These are phyloP conservation scores for Wiebesia pumilae DNA, from an alignment of 1,140 invertebrate genomes.

Conservation along the genomic window DNA sequence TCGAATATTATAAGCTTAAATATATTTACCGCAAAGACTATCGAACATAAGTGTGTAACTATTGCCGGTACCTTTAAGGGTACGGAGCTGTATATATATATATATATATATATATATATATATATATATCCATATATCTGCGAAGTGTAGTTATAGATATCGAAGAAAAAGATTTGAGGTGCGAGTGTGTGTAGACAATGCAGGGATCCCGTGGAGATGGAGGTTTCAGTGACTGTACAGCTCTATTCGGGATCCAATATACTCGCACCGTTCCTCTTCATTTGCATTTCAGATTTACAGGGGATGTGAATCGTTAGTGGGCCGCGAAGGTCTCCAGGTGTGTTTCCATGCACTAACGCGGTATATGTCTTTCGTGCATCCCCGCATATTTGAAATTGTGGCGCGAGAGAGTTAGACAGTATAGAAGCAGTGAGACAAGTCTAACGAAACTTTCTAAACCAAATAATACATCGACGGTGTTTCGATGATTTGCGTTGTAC, in stretches of 20 bases:
- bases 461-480: conserved; percentile 23
- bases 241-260: neutral
- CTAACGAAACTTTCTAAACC: conserved; percentile 29
- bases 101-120: too few relatives aligned
- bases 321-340: conserved; percentile 40
- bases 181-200: neutral
- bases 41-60: neutral
- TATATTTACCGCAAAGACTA: neutral
- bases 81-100: neutral
- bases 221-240: neutral
- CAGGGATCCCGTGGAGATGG: neutral
- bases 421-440: neutral
- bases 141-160: neutral
- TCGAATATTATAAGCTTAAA: too few relatives aligned
- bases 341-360: conserved; percentile 41
- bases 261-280: conserved; percentile 19
- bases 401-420: neutral
- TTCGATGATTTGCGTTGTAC: conserved; percentile 35
- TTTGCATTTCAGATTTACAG: conserved; percentile 55
- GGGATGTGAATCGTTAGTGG: conserved; percentile 46
- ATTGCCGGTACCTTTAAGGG: neutral
- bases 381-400: conserved; percentile 35
- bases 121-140: too few relatives aligned
- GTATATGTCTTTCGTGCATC: conserved; percentile 16
- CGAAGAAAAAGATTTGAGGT: neutral